Base-by-base conservation (phyloP, 2,113 vertebrate species). In the Opisthocomus hoazin region DNA sequence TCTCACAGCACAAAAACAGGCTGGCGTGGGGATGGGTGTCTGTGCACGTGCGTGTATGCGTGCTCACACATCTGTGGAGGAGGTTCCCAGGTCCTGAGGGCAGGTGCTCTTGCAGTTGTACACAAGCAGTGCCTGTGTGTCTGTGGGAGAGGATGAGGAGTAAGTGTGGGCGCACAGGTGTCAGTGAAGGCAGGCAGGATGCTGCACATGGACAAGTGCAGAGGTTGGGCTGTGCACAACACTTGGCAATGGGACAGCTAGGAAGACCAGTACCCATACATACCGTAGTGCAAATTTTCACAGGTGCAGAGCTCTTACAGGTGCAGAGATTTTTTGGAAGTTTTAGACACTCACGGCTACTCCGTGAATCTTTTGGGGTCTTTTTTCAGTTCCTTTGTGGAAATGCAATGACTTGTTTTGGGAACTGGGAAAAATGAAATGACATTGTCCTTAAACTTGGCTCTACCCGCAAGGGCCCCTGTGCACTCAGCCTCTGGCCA, bases 1-100 rank as follows among this genome's bases (percentile, higher is more conserved):
- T 94, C 93, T 94, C 64, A 22, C 82, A 50, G 92, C 92, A 86
- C 74, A 90, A 73, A 79, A 82, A 88, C 76, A 65, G 77, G n/a
- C 82, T 90, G 77, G 50, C 53, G 70, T 19, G 53, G 85, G 85
- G 70, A 92, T 73, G 65, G 61, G 30, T 41, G 66, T 45, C 36
- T 48, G 48, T 2, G 6, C 53, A 73, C 7, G 10, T 20, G 30
- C 1, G 15, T 16, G 27, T 13, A 2, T 0, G 4, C 3, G 7
- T 11, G 61, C 48, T 36, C 26, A 4, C n/a, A 50, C 19, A 17
- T 23, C 69, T 66, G 6, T 0, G 13, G 57, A 45, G 18, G 15
- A 66, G 4, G 16, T 26, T 57, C 36, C 61, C 20, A 12, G 61
- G 6, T 11, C 70, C 57, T 4, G 37, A 50, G 65, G 27, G 29